Evolutionary conservation across 2,888 invertebrate genomes (phyloP).

Genomic region (Drosophila borborema): DNA sequence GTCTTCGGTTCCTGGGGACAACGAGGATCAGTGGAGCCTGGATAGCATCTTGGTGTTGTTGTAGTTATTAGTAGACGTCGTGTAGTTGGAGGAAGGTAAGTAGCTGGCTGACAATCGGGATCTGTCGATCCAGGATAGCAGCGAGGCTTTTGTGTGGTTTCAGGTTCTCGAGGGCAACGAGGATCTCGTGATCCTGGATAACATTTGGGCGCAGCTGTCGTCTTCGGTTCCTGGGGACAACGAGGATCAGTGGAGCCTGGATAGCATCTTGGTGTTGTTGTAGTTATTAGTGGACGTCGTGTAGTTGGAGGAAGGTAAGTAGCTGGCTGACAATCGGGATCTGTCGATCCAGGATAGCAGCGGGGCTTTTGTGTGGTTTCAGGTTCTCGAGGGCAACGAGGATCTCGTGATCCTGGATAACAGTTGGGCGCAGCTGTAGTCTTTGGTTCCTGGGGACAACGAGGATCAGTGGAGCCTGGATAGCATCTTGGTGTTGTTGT

Average conservation of each 20-base stretch:
- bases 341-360: conserved; percentile 1
- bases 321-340: conserved; percentile 1
- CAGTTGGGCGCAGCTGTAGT: conserved; percentile 21
- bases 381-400: conserved; percentile 14
- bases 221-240: neutral
- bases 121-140: conserved; percentile 32
- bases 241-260: conserved; percentile 24
- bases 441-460: conserved; percentile 67
- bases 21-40: neutral
- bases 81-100: too few species aligned
- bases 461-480: conserved; percentile 82
- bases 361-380: neutral
- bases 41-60: too few species aligned
- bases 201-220: neutral
- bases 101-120: too few species aligned
- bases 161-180: conserved; percentile 45
- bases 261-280: too few species aligned
- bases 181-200: neutral
- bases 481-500: conserved; percentile 63
- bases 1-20: conserved; percentile 4
- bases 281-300: conserved; percentile 1
- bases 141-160: conserved; percentile 23
- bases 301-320: conserved; percentile 4
- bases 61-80: too few species aligned
- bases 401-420: conserved; percentile 27